phyloP scores from a whole-genome alignment of 2,797 vertebrate species.

The Coregonus suidteri region DNA sequence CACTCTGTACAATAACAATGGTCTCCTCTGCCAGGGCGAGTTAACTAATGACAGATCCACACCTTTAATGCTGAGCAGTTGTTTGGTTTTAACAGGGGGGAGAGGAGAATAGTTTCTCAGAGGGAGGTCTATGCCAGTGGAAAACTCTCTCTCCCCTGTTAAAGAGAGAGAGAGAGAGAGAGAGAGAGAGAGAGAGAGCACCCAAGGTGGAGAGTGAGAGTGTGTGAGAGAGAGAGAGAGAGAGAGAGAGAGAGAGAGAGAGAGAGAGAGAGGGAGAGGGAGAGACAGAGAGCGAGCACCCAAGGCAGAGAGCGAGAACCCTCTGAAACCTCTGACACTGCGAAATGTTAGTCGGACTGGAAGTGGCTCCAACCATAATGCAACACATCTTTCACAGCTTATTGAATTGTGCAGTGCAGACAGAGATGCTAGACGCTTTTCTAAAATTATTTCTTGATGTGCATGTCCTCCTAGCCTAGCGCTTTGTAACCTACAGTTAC shows the following conservation, averaged over 20 bases:
- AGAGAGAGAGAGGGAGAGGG: no score
- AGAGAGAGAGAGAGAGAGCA: no score
- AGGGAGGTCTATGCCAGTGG: constrained; percentile 72
- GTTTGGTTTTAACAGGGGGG: constrained; percentile 63
- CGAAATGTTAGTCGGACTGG: constrained; percentile 59
- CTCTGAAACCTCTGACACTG: constrained; percentile 68
- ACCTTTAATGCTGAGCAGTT: constrained; percentile 76
- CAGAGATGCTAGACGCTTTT: constrained; percentile 16
- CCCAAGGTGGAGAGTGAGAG: no score
- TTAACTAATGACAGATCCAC: constrained; percentile 79
- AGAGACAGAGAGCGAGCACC: constrained; percentile 37
- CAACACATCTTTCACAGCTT: constrained; percentile 67
- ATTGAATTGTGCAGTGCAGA: constrained; percentile 56
- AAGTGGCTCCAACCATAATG: constrained; percentile 58
- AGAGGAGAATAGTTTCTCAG: constrained; percentile 42
- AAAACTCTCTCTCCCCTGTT: constrained; percentile 45
- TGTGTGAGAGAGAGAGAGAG: rapidly evolving
- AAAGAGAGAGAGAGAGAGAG: no score
- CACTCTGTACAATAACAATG: constrained; percentile 73
- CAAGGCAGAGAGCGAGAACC: constrained; percentile 41
- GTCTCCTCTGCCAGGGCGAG: constrained; percentile 68
- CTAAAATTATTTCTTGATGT: constrained; percentile 25
- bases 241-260: no score
- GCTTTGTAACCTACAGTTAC: constrained; percentile 29
- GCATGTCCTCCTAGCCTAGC: not conserved